Evolutionary conservation across 2,113 vertebrate genomes (phyloP), one percentile per base, ranked within the genome.

Genomic region (Xyrauchen texanus): DNA sequence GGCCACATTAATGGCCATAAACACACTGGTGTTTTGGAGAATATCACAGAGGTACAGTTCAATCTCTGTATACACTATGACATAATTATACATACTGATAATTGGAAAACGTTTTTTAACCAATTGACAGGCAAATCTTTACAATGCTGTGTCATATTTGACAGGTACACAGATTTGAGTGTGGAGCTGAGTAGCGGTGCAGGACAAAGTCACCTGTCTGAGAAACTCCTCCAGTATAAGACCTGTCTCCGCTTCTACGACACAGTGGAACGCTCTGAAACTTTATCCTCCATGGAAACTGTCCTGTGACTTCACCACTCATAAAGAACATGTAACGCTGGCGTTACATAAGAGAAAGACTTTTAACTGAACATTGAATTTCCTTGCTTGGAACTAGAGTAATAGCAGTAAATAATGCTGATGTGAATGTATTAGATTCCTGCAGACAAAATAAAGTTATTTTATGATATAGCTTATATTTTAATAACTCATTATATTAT

Each of bases 11-110:
- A 95, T 95, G 89, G 79, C 93, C 69, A 79, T 96, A 84, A 98
- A 97, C 51, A 84, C 92, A 8, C 68, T 98, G 71, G 89, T 92
- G 58, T 93, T 95, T 89, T 97, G 96, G 94, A 92, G 77, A 49
- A 84, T 95, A 77, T 96, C 95, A 21, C 87, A 89, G 90, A 97
- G 95, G 97, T 98, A 55, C 7, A 5, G 16, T 53, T 65, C 3
- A 55, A 51, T 16, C 47, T 15, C n/a, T 55, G 6, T 44, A 65
- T 63, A 34, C 11, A 4, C 15, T 63, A 34, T 42, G 2, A 42
- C 61, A 34, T 10, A 63, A 7, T 8, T 10, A 62, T 62, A 6
- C 21, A 34, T 34, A 21, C 21, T 34, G 21, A 34, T 34, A 3
- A 34, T 1, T 34, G 21, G 21, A 34, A 1, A 34, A 34, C 1